Evolutionary conservation across 2,113 vertebrate species (phyloP), one percentile per base, ranked within the genome.

Genomic region (Orthonyx spaldingii): DNA sequence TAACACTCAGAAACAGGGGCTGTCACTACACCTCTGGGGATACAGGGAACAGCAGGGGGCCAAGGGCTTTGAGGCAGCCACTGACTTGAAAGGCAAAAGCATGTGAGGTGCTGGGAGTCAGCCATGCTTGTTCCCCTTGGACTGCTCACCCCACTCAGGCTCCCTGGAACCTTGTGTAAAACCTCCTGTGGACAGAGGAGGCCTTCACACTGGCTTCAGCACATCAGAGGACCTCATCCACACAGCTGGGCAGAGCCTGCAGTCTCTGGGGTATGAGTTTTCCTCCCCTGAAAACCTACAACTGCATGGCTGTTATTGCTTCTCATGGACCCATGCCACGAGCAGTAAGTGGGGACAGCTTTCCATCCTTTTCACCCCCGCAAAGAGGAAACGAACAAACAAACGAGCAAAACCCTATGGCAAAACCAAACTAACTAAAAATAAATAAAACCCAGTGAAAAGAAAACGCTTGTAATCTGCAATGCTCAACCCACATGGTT

Each of bases 381-480:
- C 39, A 22, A 11, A 87, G 32, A 84, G 81, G 84, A 91, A 80
- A 81, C 69, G 61, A 64, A 86, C 28, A 53, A 60, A 83, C n/a
- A 9, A 79, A 63, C 1, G 1, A 87, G 33, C 21, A 89, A 81
- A 84, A 86, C 57, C 57, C 57, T 15, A 41, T 7, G 63, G 75
- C 30, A 1, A 78, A 91, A 47, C 82, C 2, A 13, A 83, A 64
- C 56, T 59, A 49, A 53, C 78, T 74, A 84, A 96, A 90, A 96
- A 94, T 89, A 96, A 97, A 96, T 96, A 96, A 95, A 95, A 83
- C 85, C 64, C 44, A 16, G 97, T 96, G 95, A 95, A 97, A 97
- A 93, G 84, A 86, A 97, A 98, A 94, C 60, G 52, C 89, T 86
- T 56, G 90, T 71, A 81, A 81, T 97, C 96, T 96, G 97, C 97